phyloP scores from a whole-genome alignment of 2,888 invertebrate genomes.

The Branchellion lobata region DNA sequence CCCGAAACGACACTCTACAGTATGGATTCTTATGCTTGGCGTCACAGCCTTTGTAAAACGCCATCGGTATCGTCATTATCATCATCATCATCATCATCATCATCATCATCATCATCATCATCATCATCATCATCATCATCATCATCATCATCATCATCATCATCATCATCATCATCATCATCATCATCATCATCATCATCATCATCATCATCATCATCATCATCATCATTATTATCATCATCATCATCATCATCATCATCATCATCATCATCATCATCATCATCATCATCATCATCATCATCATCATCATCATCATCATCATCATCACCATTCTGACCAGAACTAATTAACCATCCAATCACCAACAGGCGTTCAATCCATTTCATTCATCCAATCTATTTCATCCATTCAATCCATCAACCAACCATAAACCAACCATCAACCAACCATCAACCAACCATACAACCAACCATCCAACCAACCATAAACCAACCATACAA shows the following conservation, averaged over 20 bases:
- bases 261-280: background rate
- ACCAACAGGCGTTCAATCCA: no score
- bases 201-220: background rate
- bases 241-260: background rate
- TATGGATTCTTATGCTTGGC: no score
- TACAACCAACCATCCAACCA: no score
- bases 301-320: no score
- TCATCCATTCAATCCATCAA: no score
- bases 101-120: slow-evolving; percentile 39
- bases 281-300: background rate
- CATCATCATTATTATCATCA: background rate
- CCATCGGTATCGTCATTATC: slow-evolving; percentile 38
- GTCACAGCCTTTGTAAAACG: slow-evolving; percentile 7
- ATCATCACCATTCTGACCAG: no score
- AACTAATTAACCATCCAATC: no score
- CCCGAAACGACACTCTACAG: background rate
- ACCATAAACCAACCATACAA: no score
- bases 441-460: no score
- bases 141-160: slow-evolving; percentile 36
- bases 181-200: background rate
- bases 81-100: slow-evolving; percentile 42
- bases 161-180: background rate
- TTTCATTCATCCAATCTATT: no score
- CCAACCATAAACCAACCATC: no score
- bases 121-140: slow-evolving; percentile 30